These are phyloP conservation scores for Mesembrinibis cayennensis DNA, from an alignment of 2,113 vertebrate species.

Conservation along the genomic window DNA sequence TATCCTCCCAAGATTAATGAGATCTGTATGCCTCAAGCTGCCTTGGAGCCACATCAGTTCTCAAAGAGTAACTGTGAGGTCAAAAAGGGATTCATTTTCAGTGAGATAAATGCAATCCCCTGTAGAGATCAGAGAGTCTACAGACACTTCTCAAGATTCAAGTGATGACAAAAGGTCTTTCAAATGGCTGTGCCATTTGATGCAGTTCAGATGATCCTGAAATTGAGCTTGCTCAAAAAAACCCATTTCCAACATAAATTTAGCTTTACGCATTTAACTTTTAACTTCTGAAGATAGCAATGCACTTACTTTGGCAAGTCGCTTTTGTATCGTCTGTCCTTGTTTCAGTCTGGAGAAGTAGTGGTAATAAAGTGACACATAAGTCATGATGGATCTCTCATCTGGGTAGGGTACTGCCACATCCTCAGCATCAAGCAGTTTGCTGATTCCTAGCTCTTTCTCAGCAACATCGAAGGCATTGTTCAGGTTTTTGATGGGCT, in stretches of 20 bases:
- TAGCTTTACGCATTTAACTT: background rate
- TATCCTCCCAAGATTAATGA: background rate
- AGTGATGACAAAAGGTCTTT: background rate
- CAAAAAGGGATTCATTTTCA: background rate
- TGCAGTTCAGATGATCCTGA: background rate
- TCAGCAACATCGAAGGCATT: conserved; percentile 84
- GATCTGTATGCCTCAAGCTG: background rate
- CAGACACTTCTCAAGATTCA: background rate
- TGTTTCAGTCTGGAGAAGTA: conserved; percentile 86
- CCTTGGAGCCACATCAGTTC: background rate
- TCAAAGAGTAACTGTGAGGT: background rate
- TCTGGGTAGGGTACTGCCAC: conserved; percentile 81
- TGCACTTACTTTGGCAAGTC: conserved; percentile 80
- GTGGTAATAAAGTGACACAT: conserved; percentile 90
- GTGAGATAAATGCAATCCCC: background rate
- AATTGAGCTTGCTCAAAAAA: background rate
- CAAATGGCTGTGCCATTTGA: background rate
- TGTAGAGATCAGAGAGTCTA: background rate
- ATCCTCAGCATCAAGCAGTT: conserved; percentile 88
- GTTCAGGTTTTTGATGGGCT: conserved; percentile 76
- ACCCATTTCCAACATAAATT: background rate
- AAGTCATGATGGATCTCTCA: conserved; percentile 92
- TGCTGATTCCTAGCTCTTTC: conserved; percentile 82
- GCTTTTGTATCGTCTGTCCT: conserved; percentile 84
- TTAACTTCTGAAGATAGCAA: background rate